Percentiles rank a stretch among this genome's conserved stretches.
These are phyloP conservation scores for Tridacna crocea DNA, from an alignment of 2,888 invertebrate genomes.

Conservation along the genomic window DNA sequence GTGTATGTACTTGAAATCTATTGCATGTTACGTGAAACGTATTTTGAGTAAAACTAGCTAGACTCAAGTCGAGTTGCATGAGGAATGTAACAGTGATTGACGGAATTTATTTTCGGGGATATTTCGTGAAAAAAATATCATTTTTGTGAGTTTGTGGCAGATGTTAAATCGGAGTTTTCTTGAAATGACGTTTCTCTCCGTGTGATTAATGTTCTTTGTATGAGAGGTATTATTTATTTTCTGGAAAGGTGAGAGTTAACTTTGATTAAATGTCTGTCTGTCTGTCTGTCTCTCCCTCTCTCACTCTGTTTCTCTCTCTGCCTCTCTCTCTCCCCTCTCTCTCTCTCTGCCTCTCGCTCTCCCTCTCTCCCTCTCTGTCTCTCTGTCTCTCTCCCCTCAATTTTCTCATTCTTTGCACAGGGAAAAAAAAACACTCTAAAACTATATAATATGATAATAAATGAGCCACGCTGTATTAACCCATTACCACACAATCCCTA, in stretches of 20 bases:
- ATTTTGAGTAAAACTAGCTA: neutral
- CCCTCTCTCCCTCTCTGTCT: neutral
- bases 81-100: no score
- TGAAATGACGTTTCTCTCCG: neutral
- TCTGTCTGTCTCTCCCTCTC: neutral
- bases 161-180: neutral
- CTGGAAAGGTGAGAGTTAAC: neutral
- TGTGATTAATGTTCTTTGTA: neutral
- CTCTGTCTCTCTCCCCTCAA: neutral
- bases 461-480: neutral
- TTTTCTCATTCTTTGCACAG: neutral
- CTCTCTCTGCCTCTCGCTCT: neutral
- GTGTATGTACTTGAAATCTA: neutral
- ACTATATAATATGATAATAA: neutral
- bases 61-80: no score
- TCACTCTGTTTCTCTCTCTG: constrained; percentile 3
- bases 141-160: neutral
- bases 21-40: neutral
- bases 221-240: neutral
- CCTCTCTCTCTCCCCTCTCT: neutral
- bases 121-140: neutral
- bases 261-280: neutral
- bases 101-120: neutral
- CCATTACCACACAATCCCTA: no score
- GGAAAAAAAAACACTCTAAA: neutral